These are phyloP conservation scores for Meloe dianella DNA, from an alignment of 2,888 invertebrate species.

Conservation along the genomic window DNA sequence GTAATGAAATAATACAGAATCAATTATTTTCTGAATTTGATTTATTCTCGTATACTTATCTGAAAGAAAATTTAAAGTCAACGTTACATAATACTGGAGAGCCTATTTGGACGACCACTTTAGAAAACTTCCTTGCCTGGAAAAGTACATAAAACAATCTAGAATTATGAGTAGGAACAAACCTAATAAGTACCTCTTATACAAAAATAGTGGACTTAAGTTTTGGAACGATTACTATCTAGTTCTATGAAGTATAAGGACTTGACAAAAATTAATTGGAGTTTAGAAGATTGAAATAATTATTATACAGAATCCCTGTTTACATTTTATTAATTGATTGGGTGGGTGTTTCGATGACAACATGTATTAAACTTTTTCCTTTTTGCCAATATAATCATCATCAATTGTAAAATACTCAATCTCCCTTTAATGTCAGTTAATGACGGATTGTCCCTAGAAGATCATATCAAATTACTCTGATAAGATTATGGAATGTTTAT, in stretches of 20 bases:
- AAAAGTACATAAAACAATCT: no score
- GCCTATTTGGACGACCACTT: no score
- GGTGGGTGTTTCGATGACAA: slow-evolving; percentile 1
- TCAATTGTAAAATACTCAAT: background rate
- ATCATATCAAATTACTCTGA: slow-evolving; percentile 5
- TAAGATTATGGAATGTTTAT: slow-evolving; percentile 26
- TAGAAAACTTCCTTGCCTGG: no score
- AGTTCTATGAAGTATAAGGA: background rate
- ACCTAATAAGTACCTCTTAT: no score
- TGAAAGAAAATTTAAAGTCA: no score
- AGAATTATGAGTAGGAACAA: no score
- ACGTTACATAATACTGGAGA: no score
- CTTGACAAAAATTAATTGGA: background rate
- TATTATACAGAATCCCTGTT: background rate
- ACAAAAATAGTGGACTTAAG: no score
- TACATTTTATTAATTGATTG: slow-evolving; percentile 3
- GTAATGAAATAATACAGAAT: no score
- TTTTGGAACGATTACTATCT: background rate
- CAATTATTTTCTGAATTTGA: no score
- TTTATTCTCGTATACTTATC: no score
- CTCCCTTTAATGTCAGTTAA: background rate
- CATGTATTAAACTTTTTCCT: background rate
- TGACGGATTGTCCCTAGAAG: background rate
- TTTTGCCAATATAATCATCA: background rate
- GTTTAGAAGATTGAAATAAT: background rate